phyloP scores from a whole-genome alignment of 2,113 vertebrate genomes.

The Tonatia bakeri region DNA sequence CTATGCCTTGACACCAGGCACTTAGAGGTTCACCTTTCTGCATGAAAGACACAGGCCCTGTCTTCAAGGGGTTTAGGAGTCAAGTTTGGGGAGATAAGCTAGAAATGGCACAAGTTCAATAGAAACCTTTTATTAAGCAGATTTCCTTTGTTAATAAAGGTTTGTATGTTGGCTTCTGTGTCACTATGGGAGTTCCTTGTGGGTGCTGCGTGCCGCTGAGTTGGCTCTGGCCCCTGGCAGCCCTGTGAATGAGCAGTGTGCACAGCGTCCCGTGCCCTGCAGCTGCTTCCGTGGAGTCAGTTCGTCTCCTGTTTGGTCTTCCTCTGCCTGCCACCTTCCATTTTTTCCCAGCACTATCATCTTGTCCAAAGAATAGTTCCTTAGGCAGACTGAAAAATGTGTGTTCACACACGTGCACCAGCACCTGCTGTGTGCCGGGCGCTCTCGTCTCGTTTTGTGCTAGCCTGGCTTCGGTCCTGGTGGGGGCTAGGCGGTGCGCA shows the following conservation, averaged over 20 bases:
- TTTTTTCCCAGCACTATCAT: not conserved
- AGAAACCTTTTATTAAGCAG: not conserved
- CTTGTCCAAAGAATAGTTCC: not conserved
- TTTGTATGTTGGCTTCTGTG: not conserved
- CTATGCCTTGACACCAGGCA: not conserved
- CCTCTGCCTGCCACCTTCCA: not conserved
- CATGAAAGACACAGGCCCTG: not conserved
- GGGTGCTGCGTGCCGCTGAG: not conserved
- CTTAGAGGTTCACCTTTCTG: not conserved
- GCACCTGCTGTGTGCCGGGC: not conserved
- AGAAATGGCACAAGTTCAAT: not conserved
- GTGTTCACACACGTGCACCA: not conserved
- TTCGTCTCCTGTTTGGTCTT: not conserved
- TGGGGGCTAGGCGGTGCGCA: no score
- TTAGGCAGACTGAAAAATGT: not conserved
- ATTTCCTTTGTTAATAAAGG: not conserved
- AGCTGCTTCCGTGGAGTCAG: not conserved
- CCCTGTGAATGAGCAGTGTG: not conserved
- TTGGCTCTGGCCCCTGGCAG: not conserved
- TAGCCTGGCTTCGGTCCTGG: not conserved
- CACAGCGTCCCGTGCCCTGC: not conserved
- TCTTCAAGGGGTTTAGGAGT: not conserved
- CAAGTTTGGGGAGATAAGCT: not conserved
- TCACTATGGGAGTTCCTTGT: not conserved
- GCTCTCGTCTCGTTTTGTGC: not conserved